Evolutionary conservation across 1,140 invertebrate species (phyloP).

Genomic region (Rhyzopertha dominica): DNA sequence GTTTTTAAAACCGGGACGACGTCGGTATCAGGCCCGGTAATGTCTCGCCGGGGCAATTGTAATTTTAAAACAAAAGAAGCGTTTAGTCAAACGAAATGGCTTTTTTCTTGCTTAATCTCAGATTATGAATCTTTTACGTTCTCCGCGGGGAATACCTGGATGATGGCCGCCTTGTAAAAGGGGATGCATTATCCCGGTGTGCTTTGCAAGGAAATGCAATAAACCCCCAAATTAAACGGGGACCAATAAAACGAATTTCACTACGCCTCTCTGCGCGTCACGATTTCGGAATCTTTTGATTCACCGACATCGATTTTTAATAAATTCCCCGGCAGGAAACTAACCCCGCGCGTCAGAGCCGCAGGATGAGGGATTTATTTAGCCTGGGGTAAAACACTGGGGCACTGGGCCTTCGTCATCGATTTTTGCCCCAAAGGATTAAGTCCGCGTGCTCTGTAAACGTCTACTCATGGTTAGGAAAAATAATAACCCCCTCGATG

Average conservation of each 20-base stretch:
- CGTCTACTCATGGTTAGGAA: too few relatives aligned
- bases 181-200: conserved; percentile 37
- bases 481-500: too few relatives aligned
- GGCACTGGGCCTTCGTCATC: conserved; percentile 16
- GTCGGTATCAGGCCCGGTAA: conserved; percentile 20
- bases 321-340: conserved; percentile 9
- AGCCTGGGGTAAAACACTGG: conserved; percentile 9
- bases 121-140: conserved; percentile 43
- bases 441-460: too few relatives aligned
- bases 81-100: conserved; percentile 39
- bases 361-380: neutral
- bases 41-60: conserved; percentile 39
- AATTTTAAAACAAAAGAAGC: conserved; percentile 40
- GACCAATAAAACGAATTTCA: conserved; percentile 17
- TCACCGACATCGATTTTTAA: conserved; percentile 16
- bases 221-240: conserved; percentile 23
- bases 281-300: conserved; percentile 15
- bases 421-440: conserved; percentile 6
- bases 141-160: conserved; percentile 40
- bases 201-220: conserved; percentile 23
- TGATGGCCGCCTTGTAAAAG: conserved; percentile 29
- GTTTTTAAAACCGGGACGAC: too few relatives aligned
- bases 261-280: conserved; percentile 15
- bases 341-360: neutral
- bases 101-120: conserved; percentile 39